phyloP scores from a whole-genome alignment of 2,113 vertebrate genomes.

The Phalacrocorax pelagicus region DNA sequence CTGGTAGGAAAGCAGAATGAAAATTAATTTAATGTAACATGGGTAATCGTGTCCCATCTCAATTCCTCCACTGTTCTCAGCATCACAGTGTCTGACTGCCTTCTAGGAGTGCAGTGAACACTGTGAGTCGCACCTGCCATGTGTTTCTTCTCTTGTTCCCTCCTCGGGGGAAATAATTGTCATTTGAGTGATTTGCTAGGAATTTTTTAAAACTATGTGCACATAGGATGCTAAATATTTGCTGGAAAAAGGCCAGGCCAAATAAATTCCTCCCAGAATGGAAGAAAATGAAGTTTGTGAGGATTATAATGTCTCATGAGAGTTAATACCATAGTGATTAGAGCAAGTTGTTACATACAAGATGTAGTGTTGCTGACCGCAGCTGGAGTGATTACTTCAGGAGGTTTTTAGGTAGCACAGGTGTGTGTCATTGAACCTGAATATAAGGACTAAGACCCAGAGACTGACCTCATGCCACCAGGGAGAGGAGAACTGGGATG shows the following conservation, averaged over 20 bases:
- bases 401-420: not conserved
- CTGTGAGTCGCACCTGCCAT: not conserved
- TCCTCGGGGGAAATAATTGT: not conserved
- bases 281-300: not conserved
- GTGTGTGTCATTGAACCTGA: not conserved
- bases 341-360: fast-evolving
- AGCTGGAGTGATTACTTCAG: fast-evolving
- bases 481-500: not conserved
- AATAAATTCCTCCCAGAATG: not conserved
- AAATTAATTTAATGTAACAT: not conserved
- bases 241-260: not conserved
- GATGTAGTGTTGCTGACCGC: fast-evolving
- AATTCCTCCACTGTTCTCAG: not conserved
- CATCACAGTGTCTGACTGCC: not conserved
- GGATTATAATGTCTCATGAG: not conserved
- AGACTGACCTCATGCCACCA: not conserved
- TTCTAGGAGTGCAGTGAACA: not conserved
- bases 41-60: not conserved
- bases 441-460: not conserved
- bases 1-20: not conserved
- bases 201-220: not conserved
- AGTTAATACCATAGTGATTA: not conserved
- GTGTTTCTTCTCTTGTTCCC: not conserved
- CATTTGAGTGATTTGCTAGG: not conserved
- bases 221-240: not conserved